Percentiles rank a stretch among this genome's conserved stretches.
These are phyloP conservation scores for Larimichthys crocea DNA, from an alignment of 2,113 vertebrate genomes.

Conservation along the genomic window DNA sequence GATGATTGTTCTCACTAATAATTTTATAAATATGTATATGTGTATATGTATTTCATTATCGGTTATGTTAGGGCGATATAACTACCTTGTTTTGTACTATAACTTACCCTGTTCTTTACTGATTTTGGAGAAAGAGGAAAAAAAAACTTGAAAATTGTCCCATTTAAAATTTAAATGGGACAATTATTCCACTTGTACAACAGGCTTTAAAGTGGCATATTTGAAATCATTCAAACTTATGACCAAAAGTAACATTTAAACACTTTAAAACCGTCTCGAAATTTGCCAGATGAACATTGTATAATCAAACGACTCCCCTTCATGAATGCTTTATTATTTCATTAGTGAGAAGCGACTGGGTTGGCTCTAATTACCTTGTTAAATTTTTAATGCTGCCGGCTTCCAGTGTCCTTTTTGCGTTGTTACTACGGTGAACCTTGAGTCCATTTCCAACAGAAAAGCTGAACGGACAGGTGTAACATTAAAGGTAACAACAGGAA, in stretches of 20 bases:
- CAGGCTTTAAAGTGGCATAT: not conserved
- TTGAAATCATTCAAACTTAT: not conserved
- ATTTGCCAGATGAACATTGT: not conserved
- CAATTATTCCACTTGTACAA: not conserved
- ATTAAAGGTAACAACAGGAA: not conserved
- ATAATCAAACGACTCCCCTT: not conserved
- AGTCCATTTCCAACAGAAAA: not conserved
- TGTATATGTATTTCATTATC: constrained; percentile 1
- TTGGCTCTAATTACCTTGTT: not conserved
- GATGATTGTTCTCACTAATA: not conserved
- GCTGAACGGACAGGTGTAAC: not conserved
- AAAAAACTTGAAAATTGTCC: not conserved
- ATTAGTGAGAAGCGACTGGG: not conserved
- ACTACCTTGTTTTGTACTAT: not conserved
- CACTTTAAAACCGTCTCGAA: not conserved
- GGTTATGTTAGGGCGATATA: not conserved
- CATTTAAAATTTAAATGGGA: no score
- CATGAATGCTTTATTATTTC: constrained; percentile 20
- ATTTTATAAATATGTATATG: not conserved
- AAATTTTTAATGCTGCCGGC: constrained; percentile 11
- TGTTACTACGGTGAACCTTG: not conserved
- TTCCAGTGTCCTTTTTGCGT: not conserved
- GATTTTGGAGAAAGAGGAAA: not conserved
- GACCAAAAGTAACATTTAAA: not conserved
- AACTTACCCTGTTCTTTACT: not conserved